Conservation (phyloP, 2,888 invertebrate species). For the Acleris literana region DNA sequence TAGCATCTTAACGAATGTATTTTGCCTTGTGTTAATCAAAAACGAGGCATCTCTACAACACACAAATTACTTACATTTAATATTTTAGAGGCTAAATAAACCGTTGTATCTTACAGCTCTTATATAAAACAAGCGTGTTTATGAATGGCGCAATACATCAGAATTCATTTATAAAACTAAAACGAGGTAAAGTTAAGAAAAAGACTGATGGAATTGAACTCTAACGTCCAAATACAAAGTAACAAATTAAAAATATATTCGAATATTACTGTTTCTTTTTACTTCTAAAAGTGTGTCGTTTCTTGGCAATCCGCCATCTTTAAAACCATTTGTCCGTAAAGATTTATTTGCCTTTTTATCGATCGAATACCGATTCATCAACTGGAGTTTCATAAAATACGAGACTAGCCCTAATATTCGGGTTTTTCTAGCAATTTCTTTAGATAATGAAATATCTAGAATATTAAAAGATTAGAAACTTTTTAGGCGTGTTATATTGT, state of each 20-base stretch:
- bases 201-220: no score
- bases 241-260: no score
- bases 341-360: conserved; percentile 33
- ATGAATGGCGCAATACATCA: conserved; percentile 10
- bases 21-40: background rate
- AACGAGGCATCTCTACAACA: conserved; percentile 15
- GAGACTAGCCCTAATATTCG: conserved; percentile 11
- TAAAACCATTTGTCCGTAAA: conserved; percentile 27
- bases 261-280: no score
- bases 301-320: conserved; percentile 27
- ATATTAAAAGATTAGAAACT: no score
- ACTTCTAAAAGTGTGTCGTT: no score
- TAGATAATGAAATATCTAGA: background rate
- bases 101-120: conserved; percentile 12
- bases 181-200: no score
- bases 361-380: conserved; percentile 30
- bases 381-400: conserved; percentile 12
- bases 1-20: no score
- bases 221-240: no score
- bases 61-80: background rate
- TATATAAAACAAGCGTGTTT: conserved; percentile 17
- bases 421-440: conserved; percentile 10
- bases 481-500: no score
- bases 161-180: no score
- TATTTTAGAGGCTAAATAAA: conserved; percentile 11